Evolutionary conservation across 2,888 invertebrate species (phyloP).

Genomic region (Drosophila pseudotalamancana): DNA sequence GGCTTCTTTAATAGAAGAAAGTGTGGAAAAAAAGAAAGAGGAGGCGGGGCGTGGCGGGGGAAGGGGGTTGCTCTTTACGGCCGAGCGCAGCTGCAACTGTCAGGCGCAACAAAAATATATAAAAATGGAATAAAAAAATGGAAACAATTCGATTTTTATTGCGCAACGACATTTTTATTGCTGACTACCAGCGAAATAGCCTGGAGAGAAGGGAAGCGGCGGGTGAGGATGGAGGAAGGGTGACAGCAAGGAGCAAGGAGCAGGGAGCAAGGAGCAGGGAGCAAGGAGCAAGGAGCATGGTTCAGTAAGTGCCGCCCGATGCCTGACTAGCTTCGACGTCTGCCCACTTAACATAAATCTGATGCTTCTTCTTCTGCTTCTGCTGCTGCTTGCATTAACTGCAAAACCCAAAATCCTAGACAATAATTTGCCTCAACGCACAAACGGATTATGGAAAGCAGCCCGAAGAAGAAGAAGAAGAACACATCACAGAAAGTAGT

Average conservation of each 20-base stretch:
- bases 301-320: neutral
- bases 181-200: slow-evolving; percentile 23
- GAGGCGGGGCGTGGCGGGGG: neutral
- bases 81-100: slow-evolving; percentile 57
- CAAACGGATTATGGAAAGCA: slow-evolving; percentile 54
- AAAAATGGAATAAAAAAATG: slow-evolving; percentile 13
- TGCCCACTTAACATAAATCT: slow-evolving; percentile 70
- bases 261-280: neutral
- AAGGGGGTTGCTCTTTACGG: slow-evolving; percentile 19
- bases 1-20: no score
- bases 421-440: slow-evolving; percentile 62
- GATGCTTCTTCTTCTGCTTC: slow-evolving; percentile 23
- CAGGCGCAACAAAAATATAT: slow-evolving; percentile 17
- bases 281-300: neutral
- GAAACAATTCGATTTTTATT: slow-evolving; percentile 61
- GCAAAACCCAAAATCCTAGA: slow-evolving; percentile 31
- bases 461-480: no score
- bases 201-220: neutral
- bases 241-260: neutral
- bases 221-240: neutral
- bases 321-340: slow-evolving; percentile 17
- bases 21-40: no score
- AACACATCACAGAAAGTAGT: neutral
- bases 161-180: slow-evolving; percentile 64
- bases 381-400: slow-evolving; percentile 47